A percentile compares a stretch with the other conserved stretches of the same genome.
Conservation (phyloP, 2,797 vertebrate genomes). For the Anisognathus igniventris region DNA sequence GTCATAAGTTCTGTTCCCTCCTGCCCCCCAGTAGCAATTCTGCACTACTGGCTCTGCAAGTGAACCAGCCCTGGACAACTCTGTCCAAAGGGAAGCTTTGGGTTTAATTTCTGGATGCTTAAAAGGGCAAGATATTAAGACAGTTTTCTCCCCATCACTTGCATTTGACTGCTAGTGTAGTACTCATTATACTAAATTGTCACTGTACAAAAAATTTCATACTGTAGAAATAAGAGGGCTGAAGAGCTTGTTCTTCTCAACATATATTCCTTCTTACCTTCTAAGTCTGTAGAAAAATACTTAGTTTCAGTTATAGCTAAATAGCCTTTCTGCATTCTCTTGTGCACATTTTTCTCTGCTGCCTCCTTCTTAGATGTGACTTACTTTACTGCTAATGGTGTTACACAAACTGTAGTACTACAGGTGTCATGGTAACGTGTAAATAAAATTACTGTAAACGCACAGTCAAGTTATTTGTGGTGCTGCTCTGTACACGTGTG, state of each 20-base stretch:
- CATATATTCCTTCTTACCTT: not conserved
- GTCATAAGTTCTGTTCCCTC: not conserved
- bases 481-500: slow-evolving; percentile 9
- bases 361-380: slow-evolving; percentile 26
- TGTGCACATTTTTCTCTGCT: slow-evolving; percentile 29
- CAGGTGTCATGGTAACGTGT: slow-evolving; percentile 47
- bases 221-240: slow-evolving; percentile 1
- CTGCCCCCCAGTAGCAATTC: not conserved
- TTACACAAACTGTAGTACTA: slow-evolving; percentile 28
- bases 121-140: not conserved
- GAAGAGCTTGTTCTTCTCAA: slow-evolving; percentile 7
- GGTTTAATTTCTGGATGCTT: not conserved
- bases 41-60: not conserved
- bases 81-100: not conserved
- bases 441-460: slow-evolving; percentile 48
- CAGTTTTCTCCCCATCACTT: not conserved
- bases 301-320: not conserved
- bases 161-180: not conserved
- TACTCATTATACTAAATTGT: not conserved
- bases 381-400: slow-evolving; percentile 40
- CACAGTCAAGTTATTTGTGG: not conserved
- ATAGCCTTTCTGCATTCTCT: not conserved
- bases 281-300: not conserved
- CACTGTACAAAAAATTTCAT: not conserved
- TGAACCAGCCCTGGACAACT: not conserved